These are phyloP conservation scores for cattle (Bos taurus) DNA, from an alignment of 2,113 vertebrate genomes.

Conservation along the genomic window ARS-UCD2.0 NC_037356.1:49695501-49696000, in stretches of 20 bases:
- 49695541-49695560: fast-evolving
- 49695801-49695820: background rate
- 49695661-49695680: fast-evolving
- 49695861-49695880: background rate
- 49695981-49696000: background rate
- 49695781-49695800: background rate
- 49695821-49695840: background rate
- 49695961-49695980: background rate
- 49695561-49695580: fast-evolving
- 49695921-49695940: background rate
- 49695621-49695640: fast-evolving
- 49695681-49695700: fast-evolving
- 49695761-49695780: background rate
- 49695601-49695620: background rate
- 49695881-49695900: background rate
- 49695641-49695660: fast-evolving
- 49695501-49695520: background rate
- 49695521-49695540: background rate
- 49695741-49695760: background rate
- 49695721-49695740: background rate
- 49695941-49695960: background rate
- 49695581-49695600: fast-evolving
- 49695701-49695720: background rate
- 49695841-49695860: background rate
- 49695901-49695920: fast-evolving